phyloP scores from a whole-genome alignment of 2,888 invertebrate species.

The Drosophila picticornis region DNA sequence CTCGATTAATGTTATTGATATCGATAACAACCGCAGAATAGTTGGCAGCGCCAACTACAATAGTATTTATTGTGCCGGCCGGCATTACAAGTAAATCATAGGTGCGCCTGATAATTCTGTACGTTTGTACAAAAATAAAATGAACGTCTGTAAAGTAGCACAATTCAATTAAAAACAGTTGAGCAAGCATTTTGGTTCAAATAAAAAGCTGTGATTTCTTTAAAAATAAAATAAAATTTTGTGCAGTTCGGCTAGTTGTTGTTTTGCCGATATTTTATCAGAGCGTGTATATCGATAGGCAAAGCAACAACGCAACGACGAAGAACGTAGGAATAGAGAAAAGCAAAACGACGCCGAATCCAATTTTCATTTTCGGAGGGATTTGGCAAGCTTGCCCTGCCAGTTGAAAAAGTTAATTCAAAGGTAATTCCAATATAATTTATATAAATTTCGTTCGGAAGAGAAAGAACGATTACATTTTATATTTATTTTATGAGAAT shows the following conservation, averaged over 20 bases:
- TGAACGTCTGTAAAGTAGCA: not conserved
- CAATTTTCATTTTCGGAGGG: conserved; percentile 48
- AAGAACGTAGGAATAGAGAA: conserved; percentile 28
- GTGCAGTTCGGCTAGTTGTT: not conserved
- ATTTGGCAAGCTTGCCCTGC: conserved; percentile 24
- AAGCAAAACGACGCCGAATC: conserved; percentile 49
- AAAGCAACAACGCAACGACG: conserved; percentile 20
- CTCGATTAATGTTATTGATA: not conserved
- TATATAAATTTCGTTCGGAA: not conserved
- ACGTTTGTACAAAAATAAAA: not conserved
- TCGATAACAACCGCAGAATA: conserved; percentile 6
- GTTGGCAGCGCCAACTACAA: conserved; percentile 31
- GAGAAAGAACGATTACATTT: not conserved
- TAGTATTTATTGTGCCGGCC: conserved; percentile 28
- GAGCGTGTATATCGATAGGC: conserved; percentile 39
- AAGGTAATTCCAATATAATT: not conserved
- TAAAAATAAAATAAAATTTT: not conserved
- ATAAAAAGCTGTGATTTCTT: not conserved
- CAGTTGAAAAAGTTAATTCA: conserved; percentile 29
- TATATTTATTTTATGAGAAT: not conserved
- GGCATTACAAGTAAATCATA: conserved; percentile 23
- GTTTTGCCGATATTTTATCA: conserved; percentile 3
- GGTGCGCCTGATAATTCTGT: no score
- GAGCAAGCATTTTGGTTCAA: not conserved
- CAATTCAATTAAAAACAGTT: not conserved